Conservation (phyloP, 2,113 vertebrate genomes). For the Thalassarche chlororhynchos region DNA sequence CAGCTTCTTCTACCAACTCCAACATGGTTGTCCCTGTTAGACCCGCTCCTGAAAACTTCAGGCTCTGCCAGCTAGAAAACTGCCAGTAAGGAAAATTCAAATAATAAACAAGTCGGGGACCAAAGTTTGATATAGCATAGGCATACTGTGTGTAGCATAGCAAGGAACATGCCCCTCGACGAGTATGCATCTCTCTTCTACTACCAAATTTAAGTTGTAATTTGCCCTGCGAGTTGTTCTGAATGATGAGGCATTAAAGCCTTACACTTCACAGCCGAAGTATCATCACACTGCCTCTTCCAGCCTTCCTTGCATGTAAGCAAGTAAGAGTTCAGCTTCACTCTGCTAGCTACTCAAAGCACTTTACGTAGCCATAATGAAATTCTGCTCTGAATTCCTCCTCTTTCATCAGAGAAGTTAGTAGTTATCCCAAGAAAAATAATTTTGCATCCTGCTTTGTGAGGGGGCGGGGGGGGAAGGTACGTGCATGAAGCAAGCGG, state of each 20-base stretch:
- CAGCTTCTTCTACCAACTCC: background rate
- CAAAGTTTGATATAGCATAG: fast-evolving
- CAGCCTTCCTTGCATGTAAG: background rate
- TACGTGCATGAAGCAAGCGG: background rate
- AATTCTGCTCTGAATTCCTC: background rate
- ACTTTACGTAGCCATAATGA: background rate
- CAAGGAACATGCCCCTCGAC: background rate
- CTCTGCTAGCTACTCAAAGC: background rate
- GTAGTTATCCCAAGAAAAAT: background rate
- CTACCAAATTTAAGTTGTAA: background rate
- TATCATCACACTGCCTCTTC: background rate
- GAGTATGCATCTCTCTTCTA: background rate
- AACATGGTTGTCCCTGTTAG: background rate
- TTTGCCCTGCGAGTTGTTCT: background rate
- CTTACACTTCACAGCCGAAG: background rate
- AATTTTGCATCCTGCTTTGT: background rate
- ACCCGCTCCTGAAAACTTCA: background rate
- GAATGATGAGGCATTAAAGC: background rate
- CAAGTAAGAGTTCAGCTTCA: background rate
- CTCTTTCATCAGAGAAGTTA: background rate
- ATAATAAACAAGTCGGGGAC: background rate
- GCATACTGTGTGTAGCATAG: background rate
- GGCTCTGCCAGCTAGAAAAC: background rate
- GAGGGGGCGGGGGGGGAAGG: no score
- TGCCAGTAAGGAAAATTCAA: background rate